Percentiles rank a stretch among this genome's conserved stretches.
These are phyloP conservation scores for Scaptodrosophila latifasciaeformis DNA, from an alignment of 2,888 invertebrate species.

Conservation along the genomic window DNA sequence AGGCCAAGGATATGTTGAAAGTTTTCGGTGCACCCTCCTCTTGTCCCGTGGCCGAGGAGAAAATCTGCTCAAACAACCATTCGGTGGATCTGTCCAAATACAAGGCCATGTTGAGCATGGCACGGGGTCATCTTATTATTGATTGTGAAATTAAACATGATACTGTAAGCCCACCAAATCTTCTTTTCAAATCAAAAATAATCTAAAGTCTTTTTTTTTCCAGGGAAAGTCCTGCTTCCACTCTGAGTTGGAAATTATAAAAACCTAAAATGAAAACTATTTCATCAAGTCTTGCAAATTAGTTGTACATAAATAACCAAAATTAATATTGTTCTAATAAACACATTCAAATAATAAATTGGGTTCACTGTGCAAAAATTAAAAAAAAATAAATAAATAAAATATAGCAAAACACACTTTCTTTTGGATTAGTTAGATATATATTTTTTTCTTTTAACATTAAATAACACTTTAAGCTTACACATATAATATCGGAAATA, in stretches of 20 bases:
- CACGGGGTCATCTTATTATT: constrained; percentile 72
- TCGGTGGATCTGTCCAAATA: constrained; percentile 74
- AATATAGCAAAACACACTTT: not conserved
- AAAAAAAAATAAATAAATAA: not conserved
- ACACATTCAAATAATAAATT: not conserved
- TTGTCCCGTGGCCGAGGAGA: constrained; percentile 75
- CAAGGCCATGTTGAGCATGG: constrained; percentile 75
- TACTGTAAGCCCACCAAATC: constrained; percentile 70
- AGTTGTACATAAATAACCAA: no score
- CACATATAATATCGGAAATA: constrained; percentile 29
- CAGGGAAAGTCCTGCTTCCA: constrained; percentile 73
- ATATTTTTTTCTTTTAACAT: constrained; percentile 16
- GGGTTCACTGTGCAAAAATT: not conserved
- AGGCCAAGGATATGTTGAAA: constrained; percentile 66
- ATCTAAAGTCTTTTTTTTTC: no score
- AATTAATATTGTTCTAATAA: constrained; percentile 19
- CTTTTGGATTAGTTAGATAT: not conserved
- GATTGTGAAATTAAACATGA: constrained; percentile 74
- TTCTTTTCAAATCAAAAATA: constrained; percentile 1
- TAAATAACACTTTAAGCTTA: constrained; percentile 53
- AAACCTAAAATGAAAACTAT: constrained; percentile 38
- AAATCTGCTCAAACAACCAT: constrained; percentile 72
- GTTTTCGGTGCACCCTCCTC: constrained; percentile 73
- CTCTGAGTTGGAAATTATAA: constrained; percentile 70
- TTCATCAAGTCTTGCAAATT: constrained; percentile 50